phyloP scores from a whole-genome alignment of 2,113 vertebrate genomes.

The Pseudorectes ferrugineus region DNA sequence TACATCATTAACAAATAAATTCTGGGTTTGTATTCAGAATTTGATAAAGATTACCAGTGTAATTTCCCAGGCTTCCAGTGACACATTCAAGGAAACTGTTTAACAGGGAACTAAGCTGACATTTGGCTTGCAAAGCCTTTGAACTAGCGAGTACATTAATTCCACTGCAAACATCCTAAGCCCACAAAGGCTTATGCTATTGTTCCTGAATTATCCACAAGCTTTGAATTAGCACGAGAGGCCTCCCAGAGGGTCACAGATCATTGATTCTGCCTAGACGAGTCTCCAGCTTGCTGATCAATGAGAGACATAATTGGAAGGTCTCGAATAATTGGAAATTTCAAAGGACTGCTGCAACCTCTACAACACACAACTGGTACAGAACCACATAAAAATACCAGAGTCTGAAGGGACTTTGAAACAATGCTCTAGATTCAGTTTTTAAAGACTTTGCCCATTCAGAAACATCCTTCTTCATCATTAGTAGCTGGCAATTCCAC shows the following conservation, averaged over 20 bases:
- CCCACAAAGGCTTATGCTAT: background rate
- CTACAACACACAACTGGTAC: background rate
- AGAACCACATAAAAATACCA: background rate
- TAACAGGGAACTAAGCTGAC: background rate
- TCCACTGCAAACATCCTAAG: slow-evolving; percentile 20
- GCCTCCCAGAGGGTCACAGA: background rate
- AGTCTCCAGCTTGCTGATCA: background rate
- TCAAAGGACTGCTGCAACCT: background rate
- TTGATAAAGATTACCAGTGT: background rate
- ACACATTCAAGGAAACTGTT: background rate
- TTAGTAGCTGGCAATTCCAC: background rate
- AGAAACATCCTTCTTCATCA: background rate
- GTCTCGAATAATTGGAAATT: slow-evolving; percentile 3
- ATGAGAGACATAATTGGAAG: slow-evolving; percentile 32
- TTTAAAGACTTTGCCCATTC: background rate
- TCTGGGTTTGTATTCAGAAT: background rate
- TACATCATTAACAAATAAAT: background rate
- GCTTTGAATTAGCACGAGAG: background rate
- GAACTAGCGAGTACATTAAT: slow-evolving; percentile 9
- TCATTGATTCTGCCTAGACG: background rate
- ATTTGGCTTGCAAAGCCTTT: slow-evolving; percentile 21
- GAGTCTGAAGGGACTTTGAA: background rate
- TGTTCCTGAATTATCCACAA: slow-evolving; percentile 21
- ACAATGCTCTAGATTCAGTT: background rate
- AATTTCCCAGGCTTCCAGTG: background rate